phyloP scores from a whole-genome alignment of 37 sponge, comb jelly and placozoan genomes.

The Tethya wilhelma region DNA sequence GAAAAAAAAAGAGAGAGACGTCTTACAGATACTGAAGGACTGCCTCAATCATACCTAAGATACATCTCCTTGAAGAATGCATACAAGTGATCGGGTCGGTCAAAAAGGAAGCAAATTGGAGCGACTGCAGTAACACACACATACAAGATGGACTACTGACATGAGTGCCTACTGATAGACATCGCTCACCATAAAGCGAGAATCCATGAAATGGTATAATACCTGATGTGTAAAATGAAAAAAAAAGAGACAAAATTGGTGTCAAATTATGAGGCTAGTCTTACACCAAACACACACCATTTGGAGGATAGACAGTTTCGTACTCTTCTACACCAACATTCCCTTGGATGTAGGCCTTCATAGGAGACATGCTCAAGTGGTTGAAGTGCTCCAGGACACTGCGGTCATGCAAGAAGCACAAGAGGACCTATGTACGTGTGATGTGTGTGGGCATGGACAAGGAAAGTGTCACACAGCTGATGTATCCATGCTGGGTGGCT shows the following conservation, averaged over 20 bases:
- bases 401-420: slow-evolving; percentile 31
- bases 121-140: slow-evolving; percentile 17
- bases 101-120: slow-evolving; percentile 57
- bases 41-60: not conserved
- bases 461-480: no score
- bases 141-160: not conserved
- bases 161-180: not conserved
- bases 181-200: slow-evolving; percentile 25
- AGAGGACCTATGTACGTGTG: slow-evolving; percentile 11
- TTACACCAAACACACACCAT: slow-evolving; percentile 10
- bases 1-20: not conserved
- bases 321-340: not conserved
- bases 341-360: slow-evolving; percentile 13
- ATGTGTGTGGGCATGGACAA: no score
- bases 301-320: slow-evolving; percentile 33
- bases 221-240: slow-evolving; percentile 6
- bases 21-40: not conserved
- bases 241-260: not conserved
- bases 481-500: no score
- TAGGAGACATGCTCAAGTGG: slow-evolving; percentile 2
- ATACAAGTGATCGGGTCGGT: slow-evolving; percentile 41
- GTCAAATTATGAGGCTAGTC: not conserved
- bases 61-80: slow-evolving; percentile 54
- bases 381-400: slow-evolving; percentile 13
- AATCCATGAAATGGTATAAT: slow-evolving; percentile 65